phyloP scores from a whole-genome alignment of 1,140 invertebrate species.

The Drosophila navojoa region DNA sequence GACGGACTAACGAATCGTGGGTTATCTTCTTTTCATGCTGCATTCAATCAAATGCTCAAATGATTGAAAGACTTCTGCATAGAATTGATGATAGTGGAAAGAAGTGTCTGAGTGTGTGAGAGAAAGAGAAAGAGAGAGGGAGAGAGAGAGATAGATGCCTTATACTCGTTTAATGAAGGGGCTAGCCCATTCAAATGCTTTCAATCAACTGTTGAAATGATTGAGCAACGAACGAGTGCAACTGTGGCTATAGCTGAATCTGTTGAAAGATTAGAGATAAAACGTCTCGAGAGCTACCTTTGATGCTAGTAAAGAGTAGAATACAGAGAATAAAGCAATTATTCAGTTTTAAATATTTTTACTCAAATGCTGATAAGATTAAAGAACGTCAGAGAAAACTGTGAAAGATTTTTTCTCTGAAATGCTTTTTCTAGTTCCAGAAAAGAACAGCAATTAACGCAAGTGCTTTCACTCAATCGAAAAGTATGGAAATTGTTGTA shows the following conservation, averaged over 20 bases:
- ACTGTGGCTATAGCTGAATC: slow-evolving; percentile 1
- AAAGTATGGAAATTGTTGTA: no score
- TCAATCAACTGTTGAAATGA: slow-evolving; percentile 59
- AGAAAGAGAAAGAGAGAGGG: background rate
- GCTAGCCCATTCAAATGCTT: slow-evolving; percentile 65
- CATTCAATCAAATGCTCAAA: slow-evolving; percentile 70
- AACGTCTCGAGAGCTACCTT: background rate
- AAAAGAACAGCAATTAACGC: no score
- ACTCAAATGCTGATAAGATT: no score
- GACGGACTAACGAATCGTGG: background rate
- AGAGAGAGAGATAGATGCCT: background rate
- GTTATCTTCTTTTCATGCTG: slow-evolving; percentile 57
- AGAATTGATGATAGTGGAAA: background rate
- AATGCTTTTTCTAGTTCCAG: no score
- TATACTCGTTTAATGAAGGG: background rate
- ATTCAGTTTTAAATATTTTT: no score
- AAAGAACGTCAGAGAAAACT: no score
- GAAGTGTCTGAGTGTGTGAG: background rate
- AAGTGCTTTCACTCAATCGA: no score
- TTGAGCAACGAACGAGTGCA: slow-evolving; percentile 14
- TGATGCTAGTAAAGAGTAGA: no score
- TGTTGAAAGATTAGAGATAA: background rate
- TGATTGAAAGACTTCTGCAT: slow-evolving; percentile 8
- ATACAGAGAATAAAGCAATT: no score
- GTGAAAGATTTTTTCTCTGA: no score